Evolutionary conservation across 2,113 vertebrate genomes (phyloP).

Genomic region (Eublepharis macularius): DNA sequence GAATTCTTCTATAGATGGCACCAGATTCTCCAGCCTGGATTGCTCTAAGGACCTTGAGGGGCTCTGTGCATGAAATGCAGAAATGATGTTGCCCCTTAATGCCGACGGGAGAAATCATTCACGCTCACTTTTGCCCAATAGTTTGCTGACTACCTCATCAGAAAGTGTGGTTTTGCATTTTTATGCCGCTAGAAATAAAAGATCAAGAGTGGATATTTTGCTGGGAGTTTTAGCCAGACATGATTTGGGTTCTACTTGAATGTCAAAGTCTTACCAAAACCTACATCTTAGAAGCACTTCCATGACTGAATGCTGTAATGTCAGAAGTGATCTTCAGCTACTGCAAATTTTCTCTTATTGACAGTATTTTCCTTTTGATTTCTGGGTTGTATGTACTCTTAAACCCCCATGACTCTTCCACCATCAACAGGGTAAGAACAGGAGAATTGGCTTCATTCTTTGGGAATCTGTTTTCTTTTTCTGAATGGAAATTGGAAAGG

Average conservation of each 20-base stretch:
- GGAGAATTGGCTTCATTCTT: background rate
- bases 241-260: background rate
- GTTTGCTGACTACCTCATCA: background rate
- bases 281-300: background rate
- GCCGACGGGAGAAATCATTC: background rate
- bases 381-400: background rate
- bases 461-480: background rate
- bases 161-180: background rate
- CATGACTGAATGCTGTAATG: background rate
- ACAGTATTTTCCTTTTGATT: background rate
- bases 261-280: background rate
- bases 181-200: background rate
- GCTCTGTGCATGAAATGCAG: background rate
- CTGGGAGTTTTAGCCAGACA: background rate
- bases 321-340: background rate
- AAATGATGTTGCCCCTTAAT: background rate
- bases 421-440: conserved; percentile 9
- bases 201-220: background rate
- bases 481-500: background rate
- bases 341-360: background rate
- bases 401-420: background rate
- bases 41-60: background rate
- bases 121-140: background rate
- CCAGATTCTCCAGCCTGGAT: background rate
- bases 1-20: background rate